Evolutionary conservation across 1,140 invertebrate species (phyloP).

Genomic region (Formica selysi): DNA sequence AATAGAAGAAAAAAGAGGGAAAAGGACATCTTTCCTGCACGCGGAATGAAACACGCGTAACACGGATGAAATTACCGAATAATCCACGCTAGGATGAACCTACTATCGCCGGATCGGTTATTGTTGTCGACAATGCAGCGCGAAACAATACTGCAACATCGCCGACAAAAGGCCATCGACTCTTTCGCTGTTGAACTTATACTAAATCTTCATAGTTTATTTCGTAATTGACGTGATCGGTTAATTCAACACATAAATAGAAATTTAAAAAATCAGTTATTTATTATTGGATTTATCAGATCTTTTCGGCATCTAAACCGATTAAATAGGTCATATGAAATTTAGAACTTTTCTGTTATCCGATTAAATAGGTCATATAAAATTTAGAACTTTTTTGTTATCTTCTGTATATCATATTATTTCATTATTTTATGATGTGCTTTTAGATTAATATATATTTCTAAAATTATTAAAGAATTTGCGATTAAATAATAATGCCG

Average conservation of each 20-base stretch:
- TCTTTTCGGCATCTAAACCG: not conserved
- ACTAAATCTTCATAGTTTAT: conserved; percentile 19
- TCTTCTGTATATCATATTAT: not conserved
- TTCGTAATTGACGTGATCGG: not conserved
- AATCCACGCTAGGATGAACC: conserved; percentile 82
- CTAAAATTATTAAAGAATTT: not conserved
- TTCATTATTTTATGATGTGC: not conserved
- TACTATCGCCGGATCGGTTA: conserved; percentile 71
- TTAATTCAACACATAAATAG: conserved; percentile 11
- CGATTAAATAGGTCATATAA: not conserved
- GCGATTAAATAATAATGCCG: not conserved
- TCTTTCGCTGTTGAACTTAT: conserved; percentile 46
- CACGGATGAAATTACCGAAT: conserved; percentile 84
- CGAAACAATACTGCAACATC: conserved; percentile 76
- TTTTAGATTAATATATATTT: not conserved
- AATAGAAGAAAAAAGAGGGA: conserved; percentile 6
- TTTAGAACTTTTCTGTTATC: no score
- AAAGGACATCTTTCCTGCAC: conserved; percentile 16
- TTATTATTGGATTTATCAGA: not conserved
- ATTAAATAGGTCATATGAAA: not conserved
- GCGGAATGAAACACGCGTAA: conserved; percentile 68
- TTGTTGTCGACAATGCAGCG: conserved; percentile 81
- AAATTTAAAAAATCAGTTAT: not conserved
- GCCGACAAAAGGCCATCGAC: conserved; percentile 80
- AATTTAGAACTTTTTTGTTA: not conserved